A percentile compares a stretch with the other conserved stretches of the same genome.
These are phyloP conservation scores for Cordilura impudica DNA, from an alignment of 2,888 invertebrate species.

Conservation along the genomic window DNA sequence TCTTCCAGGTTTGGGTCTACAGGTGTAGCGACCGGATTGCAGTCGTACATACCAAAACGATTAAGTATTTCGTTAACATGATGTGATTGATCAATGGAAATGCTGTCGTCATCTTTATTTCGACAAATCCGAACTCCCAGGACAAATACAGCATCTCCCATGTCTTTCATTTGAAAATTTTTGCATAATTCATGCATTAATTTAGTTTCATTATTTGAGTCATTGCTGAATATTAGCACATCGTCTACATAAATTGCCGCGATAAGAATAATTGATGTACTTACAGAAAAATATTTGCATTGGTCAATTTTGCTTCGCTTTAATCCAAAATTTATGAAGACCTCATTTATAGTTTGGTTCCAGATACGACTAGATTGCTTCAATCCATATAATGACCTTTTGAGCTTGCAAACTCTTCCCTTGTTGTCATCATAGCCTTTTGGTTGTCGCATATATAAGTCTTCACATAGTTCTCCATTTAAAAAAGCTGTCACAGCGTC, in stretches of 20 bases:
- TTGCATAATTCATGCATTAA: too few relatives aligned
- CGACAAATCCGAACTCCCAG: too few relatives aligned
- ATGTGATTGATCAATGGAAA: slow-evolving; percentile 29
- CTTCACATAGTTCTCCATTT: slow-evolving; percentile 11
- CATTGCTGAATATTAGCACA: slow-evolving; percentile 54
- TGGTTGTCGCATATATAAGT: slow-evolving; percentile 17
- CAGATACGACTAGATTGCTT: slow-evolving; percentile 14
- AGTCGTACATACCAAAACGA: slow-evolving; percentile 17
- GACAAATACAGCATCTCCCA: slow-evolving; percentile 34
- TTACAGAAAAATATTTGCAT: neutral
- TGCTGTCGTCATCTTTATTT: too few relatives aligned
- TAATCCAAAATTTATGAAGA: neutral
- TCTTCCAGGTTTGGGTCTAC: slow-evolving; percentile 15
- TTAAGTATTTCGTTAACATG: slow-evolving; percentile 17
- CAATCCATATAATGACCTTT: slow-evolving; percentile 30
- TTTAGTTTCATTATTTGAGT: slow-evolving; percentile 27
- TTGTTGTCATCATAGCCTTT: neutral
- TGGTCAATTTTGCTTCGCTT: slow-evolving; percentile 18
- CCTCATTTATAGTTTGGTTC: too few relatives aligned
- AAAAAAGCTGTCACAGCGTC: slow-evolving; percentile 48
- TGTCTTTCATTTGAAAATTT: slow-evolving; percentile 49
- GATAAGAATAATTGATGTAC: slow-evolving; percentile 12
- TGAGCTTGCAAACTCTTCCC: slow-evolving; percentile 22
- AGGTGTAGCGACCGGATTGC: slow-evolving; percentile 36
- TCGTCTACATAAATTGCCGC: slow-evolving; percentile 55